These are phyloP conservation scores for Lordiphosa andalusiaca DNA, from an alignment of 2,888 invertebrate genomes.

Conservation along the genomic window DNA sequence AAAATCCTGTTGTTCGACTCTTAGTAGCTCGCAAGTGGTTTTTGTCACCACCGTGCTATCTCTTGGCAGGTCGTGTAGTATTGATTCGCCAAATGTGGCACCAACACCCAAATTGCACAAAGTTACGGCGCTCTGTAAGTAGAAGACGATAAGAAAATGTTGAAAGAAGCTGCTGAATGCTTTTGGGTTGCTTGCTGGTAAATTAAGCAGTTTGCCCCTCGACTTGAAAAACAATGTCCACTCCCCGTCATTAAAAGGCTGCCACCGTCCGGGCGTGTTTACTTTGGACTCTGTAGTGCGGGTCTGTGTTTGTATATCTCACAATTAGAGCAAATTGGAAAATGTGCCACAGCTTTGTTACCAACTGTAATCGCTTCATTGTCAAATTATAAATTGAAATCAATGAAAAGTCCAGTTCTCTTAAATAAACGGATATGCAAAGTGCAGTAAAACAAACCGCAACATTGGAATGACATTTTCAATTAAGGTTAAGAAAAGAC, in stretches of 20 bases:
- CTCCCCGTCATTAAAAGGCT: neutral
- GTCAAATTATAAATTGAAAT: conserved; percentile 1
- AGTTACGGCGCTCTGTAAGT: conserved; percentile 84
- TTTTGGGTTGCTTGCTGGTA: conserved; percentile 29
- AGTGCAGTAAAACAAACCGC: conserved; percentile 43
- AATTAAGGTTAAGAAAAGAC: conserved; percentile 30
- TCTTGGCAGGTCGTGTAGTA: conserved; percentile 86
- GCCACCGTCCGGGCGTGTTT: conserved; percentile 4
- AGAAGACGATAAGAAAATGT: conserved; percentile 13
- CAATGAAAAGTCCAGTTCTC: neutral
- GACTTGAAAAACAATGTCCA: neutral
- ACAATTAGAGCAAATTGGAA: conserved; percentile 46
- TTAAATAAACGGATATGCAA: conserved; percentile 26
- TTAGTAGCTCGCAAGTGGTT: conserved; percentile 87
- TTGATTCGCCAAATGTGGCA: conserved; percentile 89
- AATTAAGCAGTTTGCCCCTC: conserved; percentile 35
- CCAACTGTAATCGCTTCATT: conserved; percentile 19
- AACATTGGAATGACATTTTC: conserved; percentile 58
- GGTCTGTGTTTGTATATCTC: conserved; percentile 9
- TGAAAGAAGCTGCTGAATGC: conserved; percentile 27
- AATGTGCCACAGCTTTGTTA: conserved; percentile 57
- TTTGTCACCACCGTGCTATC: conserved; percentile 87
- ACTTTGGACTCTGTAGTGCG: conserved; percentile 9
- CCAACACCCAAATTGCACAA: conserved; percentile 87
- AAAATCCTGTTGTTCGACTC: conserved; percentile 89